phyloP scores from a whole-genome alignment of 2,113 vertebrate genomes.

The Caranx ignobilis region DNA sequence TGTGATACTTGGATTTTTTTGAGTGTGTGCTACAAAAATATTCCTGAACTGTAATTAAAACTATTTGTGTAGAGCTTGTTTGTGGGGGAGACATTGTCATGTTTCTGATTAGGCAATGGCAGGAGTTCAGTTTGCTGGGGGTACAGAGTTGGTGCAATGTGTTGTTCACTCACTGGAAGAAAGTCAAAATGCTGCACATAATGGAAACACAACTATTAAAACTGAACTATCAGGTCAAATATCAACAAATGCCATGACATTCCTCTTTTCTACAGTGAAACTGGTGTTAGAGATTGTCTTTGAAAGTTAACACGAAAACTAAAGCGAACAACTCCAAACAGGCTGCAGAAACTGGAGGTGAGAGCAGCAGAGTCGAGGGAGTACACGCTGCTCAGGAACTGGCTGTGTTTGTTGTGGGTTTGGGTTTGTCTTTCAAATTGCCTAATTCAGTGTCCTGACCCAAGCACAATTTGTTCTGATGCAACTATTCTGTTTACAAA shows the following conservation, averaged over 20 bases:
- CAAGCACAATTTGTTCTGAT: slow-evolving; percentile 27
- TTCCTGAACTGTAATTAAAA: neutral
- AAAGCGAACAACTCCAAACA: neutral
- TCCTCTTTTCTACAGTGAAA: neutral
- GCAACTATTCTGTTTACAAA: slow-evolving; percentile 23
- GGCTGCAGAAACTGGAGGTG: slow-evolving; percentile 11
- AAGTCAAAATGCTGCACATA: neutral
- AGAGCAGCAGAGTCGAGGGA: neutral
- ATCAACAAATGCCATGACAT: neutral
- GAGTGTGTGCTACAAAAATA: neutral
- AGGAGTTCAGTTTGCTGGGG: neutral
- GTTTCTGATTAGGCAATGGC: neutral
- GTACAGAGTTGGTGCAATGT: neutral
- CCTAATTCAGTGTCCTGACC: slow-evolving; percentile 32
- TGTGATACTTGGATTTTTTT: neutral
- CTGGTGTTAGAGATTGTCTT: neutral
- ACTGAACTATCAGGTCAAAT: neutral
- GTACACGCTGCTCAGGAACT: slow-evolving; percentile 33
- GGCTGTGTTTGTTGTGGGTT: slow-evolving; percentile 30
- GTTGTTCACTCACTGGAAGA: neutral
- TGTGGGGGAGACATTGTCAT: neutral
- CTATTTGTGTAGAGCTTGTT: neutral
- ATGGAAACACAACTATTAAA: neutral
- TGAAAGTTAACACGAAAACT: neutral
- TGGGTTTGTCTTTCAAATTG: slow-evolving; percentile 18